phyloP scores from a whole-genome alignment of 2,888 invertebrate species.

The Phyllotreta cruciferae region DNA sequence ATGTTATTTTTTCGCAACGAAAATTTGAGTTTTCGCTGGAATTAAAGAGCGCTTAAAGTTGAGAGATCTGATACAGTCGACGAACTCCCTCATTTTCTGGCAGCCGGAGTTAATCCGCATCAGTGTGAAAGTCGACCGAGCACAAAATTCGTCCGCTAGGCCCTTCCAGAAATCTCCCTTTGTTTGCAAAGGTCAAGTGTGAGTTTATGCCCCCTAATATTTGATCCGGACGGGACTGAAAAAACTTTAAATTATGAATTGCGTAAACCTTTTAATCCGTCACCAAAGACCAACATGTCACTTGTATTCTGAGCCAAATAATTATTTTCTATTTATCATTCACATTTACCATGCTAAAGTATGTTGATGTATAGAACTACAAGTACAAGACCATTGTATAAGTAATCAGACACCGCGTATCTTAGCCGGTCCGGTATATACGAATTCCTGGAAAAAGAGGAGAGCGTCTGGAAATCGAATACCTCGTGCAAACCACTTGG shows the following conservation, averaged over 20 bases:
- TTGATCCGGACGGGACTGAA: conserved; percentile 15
- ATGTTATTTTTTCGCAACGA: no score
- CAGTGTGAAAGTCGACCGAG: conserved; percentile 22
- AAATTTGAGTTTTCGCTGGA: no score
- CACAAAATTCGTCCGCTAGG: conserved; percentile 16
- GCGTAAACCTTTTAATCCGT: neutral
- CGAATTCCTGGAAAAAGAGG: neutral
- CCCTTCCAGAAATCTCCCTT: conserved; percentile 22
- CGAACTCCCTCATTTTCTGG: conserved; percentile 13
- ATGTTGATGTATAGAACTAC: no score
- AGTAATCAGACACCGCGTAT: neutral
- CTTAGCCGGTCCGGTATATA: neutral
- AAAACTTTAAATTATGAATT: conserved; percentile 20
- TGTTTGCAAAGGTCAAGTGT: conserved; percentile 27
- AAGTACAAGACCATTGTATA: neutral
- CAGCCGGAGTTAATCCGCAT: conserved; percentile 25
- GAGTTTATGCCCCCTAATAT: conserved; percentile 25
- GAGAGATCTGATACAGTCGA: conserved; percentile 12
- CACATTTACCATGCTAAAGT: no score
- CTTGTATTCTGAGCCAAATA: no score
- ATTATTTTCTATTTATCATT: no score
- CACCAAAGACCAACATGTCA: no score
- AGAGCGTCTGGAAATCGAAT: conserved; percentile 25
- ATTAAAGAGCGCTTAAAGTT: conserved; percentile 5
- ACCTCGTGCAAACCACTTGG: conserved; percentile 26